Base-by-base conservation (phyloP, 2,888 invertebrate genomes). In the Lithosia quadra region DNA sequence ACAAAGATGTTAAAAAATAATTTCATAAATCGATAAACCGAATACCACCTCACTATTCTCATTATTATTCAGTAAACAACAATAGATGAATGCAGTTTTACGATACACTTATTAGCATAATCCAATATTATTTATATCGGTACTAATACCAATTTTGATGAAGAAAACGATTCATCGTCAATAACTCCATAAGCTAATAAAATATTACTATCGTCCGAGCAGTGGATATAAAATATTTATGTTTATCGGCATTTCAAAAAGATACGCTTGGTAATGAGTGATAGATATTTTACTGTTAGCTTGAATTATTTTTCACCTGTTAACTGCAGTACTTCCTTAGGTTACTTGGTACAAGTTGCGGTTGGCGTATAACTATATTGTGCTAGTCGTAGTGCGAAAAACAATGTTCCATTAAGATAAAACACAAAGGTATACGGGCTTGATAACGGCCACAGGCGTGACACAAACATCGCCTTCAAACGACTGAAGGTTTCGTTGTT, bases 51-150 rank as follows among this genome's bases (percentile, higher is more conserved):
- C 22, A 28, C 3, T 13, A 15, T 56, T 24, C 15, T 62, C 64
- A 15, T n/a, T n/a, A n/a, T n/a, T n/a, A n/a, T n/a, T 36, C 39
- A 43, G n/a, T 60, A 62, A 65, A 76, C 62, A 71, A 66, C 43
- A 62, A 24, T 39, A 56, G 62, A 65, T 34, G 72, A 71, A 68
- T 72, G 63, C 65, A 58, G 43, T 64, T 80, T 76, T 69, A 72
- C 53, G 63, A 69, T 67, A 64, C 43, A 65, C 18, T 68, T 71
- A 73, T 78, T 74, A 59, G 64, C 69, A 77, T 77, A 78, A 75
- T 76, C 62, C 67, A 70, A 72, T 53, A 75, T 73, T 75, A 72
- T 76, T 74, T 67, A 70, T 74, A 72, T 73, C 68, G 66, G 57
- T 74, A 71, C 28, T 57, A 71, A 70, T 68, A 69, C 10, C 15